phyloP scores from a whole-genome alignment of 1,140 invertebrate genomes.

The Pygmarrhopalites habei region DNA sequence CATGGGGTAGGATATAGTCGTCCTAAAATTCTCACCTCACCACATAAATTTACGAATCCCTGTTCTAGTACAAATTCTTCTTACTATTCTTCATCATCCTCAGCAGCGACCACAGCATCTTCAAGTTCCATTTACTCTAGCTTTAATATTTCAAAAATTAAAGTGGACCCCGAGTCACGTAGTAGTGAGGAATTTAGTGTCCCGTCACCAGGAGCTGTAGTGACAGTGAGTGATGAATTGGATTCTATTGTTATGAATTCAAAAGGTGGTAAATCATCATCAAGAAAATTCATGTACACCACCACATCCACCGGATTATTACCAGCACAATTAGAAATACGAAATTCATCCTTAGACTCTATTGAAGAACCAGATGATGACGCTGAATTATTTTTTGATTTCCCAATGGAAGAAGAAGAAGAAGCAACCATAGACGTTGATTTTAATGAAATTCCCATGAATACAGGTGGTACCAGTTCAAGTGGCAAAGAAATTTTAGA shows the following conservation, averaged over 20 bases:
- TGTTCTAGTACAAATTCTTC: background rate
- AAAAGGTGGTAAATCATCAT: background rate
- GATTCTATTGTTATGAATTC: background rate
- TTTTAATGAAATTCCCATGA: background rate
- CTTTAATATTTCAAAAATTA: background rate
- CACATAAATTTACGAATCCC: background rate
- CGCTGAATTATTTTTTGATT: slow-evolving; percentile 6
- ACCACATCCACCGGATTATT: background rate
- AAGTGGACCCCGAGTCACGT: background rate
- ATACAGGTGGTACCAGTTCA: no score
- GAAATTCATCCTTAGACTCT: slow-evolving; percentile 4
- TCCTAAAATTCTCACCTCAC: background rate
- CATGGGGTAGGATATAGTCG: background rate
- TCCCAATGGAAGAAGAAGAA: slow-evolving; percentile 17
- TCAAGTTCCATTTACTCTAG: background rate
- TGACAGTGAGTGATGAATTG: slow-evolving; percentile 6
- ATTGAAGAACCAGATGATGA: slow-evolving; percentile 8
- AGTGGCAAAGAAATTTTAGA: background rate
- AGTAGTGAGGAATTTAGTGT: slow-evolving; percentile 2
- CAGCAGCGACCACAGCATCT: background rate
- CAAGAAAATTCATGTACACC: background rate
- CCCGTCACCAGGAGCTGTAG: slow-evolving; percentile 8
- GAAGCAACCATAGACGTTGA: slow-evolving; percentile 4
- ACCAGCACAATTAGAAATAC: background rate
- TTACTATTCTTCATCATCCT: background rate